Percentiles rank a stretch among this genome's conserved stretches.
These are phyloP conservation scores for Phoxinus dragarum DNA, from an alignment of 2,797 vertebrate species.

Conservation along the genomic window DNA sequence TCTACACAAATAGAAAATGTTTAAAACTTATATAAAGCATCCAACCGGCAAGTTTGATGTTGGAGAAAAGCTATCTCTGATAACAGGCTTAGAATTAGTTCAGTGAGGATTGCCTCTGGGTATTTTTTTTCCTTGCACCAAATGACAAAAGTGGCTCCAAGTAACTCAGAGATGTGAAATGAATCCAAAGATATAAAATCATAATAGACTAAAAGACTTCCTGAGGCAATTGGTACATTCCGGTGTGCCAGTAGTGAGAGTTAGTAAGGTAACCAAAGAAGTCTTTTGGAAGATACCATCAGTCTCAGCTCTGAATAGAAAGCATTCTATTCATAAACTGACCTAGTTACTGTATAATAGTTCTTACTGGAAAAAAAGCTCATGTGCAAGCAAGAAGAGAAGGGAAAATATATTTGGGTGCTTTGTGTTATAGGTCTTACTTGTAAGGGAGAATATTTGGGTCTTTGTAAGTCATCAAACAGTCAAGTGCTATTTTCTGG, in stretches of 20 bases:
- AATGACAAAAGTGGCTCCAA: constrained; percentile 26
- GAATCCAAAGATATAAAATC: constrained; percentile 44
- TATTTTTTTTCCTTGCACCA: neutral
- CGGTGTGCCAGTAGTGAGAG: constrained; percentile 4
- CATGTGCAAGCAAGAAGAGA: neutral
- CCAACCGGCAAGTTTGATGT: neutral
- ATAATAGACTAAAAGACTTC: constrained; percentile 36
- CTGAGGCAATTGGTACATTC: constrained; percentile 49
- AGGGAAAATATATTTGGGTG: neutral
- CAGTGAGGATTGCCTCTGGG: neutral
- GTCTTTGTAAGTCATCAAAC: constrained; percentile 92
- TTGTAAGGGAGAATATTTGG: constrained; percentile 89
- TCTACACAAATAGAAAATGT: neutral
- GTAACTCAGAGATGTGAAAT: constrained; percentile 42
- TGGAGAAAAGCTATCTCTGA: neutral
- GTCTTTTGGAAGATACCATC: constrained; percentile 51
- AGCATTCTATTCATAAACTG: constrained; percentile 43
- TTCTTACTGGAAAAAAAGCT: constrained; percentile 9
- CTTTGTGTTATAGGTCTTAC: constrained; percentile 73
- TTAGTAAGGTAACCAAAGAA: constrained; percentile 42
- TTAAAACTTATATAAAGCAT: neutral
- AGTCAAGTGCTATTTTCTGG: constrained; percentile 90
- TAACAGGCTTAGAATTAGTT: constrained; percentile 7
- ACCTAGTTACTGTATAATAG: constrained; percentile 15
- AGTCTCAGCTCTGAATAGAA: constrained; percentile 47